phyloP scores from a whole-genome alignment of 2,888 invertebrate species.

The Thymelicus sylvestris region DNA sequence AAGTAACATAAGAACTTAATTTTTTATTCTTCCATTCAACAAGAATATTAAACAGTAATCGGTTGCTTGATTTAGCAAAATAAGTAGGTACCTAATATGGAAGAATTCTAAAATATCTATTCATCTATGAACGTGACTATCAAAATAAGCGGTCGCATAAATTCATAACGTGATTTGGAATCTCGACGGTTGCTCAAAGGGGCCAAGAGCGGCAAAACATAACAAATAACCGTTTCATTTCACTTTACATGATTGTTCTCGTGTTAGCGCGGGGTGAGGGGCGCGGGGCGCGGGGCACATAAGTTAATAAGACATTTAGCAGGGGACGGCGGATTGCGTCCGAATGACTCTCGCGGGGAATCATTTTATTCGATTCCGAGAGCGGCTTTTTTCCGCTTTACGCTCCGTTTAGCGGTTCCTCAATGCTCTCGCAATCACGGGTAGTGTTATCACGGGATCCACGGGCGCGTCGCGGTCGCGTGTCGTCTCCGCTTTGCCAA shows the following conservation, averaged over 20 bases:
- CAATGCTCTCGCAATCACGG: conserved; percentile 67
- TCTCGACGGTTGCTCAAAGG: conserved; percentile 72
- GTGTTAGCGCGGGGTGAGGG: conserved; percentile 62
- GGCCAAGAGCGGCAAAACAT: conserved; percentile 64
- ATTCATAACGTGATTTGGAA: conserved; percentile 50
- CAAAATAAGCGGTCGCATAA: conserved; percentile 39
- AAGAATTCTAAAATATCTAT: conserved; percentile 32
- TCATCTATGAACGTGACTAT: conserved; percentile 63
- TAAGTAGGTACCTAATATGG: no score
- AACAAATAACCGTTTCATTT: conserved; percentile 85
- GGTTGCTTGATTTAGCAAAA: no score
- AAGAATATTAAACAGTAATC: no score
- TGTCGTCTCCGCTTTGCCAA: conserved; percentile 64
- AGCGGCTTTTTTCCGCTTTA: conserved; percentile 81
- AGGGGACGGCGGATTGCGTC: conserved; percentile 86
- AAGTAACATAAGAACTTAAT: no score
- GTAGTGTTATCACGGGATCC: conserved; percentile 56
- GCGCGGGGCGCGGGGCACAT: conserved; percentile 69
- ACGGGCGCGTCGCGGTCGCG: conserved; percentile 47
- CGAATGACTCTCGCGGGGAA: conserved; percentile 89
- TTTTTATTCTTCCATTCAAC: no score
- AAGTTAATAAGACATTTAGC: conserved; percentile 85
- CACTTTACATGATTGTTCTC: conserved; percentile 85
- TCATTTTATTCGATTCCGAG: conserved; percentile 89
- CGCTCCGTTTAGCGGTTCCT: conserved; percentile 81